A percentile compares a stretch with the other conserved stretches of the same genome.
These are phyloP conservation scores for Rhagium mordax DNA, from an alignment of 2,888 invertebrate species.

Conservation along the genomic window DNA sequence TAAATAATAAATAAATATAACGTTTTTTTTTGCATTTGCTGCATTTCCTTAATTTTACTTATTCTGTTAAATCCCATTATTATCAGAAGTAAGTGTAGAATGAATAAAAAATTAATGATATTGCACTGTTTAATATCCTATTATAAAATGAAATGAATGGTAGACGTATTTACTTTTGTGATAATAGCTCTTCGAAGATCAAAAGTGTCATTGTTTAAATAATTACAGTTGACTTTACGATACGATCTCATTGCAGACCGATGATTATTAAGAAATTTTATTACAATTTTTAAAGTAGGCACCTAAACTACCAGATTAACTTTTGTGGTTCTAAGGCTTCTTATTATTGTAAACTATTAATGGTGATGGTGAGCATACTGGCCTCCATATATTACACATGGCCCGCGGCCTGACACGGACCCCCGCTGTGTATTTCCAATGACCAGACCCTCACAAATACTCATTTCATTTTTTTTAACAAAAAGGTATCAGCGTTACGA, in stretches of 20 bases:
- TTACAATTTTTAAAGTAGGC: constrained; percentile 37
- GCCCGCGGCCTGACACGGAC: constrained; percentile 65
- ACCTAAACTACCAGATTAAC: constrained; percentile 35
- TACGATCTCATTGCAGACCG: neutral
- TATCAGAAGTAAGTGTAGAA: too few species aligned
- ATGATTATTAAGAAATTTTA: constrained; percentile 7
- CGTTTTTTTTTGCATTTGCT: too few species aligned
- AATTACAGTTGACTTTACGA: neutral
- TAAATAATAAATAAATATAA: too few species aligned
- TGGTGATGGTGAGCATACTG: constrained; percentile 61
- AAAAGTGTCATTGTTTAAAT: neutral
- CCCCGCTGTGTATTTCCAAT: constrained; percentile 67
- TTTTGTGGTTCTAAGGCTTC: constrained; percentile 50
- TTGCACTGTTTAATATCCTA: too few species aligned
- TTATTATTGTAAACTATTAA: constrained; percentile 66
- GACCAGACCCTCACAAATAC: constrained; percentile 63
- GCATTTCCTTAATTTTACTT: too few species aligned
- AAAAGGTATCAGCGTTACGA: constrained; percentile 14
- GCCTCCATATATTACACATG: constrained; percentile 66
- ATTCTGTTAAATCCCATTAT: too few species aligned
- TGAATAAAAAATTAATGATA: too few species aligned
- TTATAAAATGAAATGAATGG: too few species aligned
- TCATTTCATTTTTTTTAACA: constrained; percentile 40
- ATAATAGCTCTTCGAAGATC: too few species aligned
- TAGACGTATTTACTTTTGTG: too few species aligned